phyloP scores from a whole-genome alignment of 2,797 vertebrate species.

The Pipistrellus pygmaeus region DNA sequence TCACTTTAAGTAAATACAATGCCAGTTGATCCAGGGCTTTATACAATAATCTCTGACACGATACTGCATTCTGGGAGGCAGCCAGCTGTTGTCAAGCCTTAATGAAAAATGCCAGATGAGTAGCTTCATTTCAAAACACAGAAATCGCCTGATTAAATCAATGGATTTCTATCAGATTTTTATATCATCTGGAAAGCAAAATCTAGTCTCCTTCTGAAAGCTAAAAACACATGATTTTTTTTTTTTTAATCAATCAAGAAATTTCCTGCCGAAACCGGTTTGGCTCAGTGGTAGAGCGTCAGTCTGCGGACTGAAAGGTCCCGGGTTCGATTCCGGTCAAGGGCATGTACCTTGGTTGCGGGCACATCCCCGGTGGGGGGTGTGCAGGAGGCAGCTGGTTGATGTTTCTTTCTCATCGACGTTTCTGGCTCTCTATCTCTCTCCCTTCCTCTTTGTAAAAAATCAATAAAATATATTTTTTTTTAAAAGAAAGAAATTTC shows the following conservation, averaged over 20 bases:
- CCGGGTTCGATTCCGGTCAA: too few species aligned
- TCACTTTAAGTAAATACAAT: constrained; percentile 64
- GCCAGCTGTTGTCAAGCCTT: constrained; percentile 56
- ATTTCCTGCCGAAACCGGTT: neutral
- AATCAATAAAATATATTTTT: too few species aligned
- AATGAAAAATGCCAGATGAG: constrained; percentile 68
- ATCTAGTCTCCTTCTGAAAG: constrained; percentile 33
- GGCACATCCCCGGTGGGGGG: too few species aligned
- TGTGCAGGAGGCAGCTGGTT: too few species aligned
- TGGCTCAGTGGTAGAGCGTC: too few species aligned
- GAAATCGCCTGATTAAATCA: constrained; percentile 65
- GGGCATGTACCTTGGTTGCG: too few species aligned
- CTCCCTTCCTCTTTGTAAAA: too few species aligned
- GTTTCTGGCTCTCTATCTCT: too few species aligned
- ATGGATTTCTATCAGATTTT: constrained; percentile 44
- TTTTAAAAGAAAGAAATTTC: constrained; percentile 53
- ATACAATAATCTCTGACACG: constrained; percentile 55
- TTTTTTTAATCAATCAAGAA: constrained; percentile 51
- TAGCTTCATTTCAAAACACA: constrained; percentile 73
- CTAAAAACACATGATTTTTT: constrained; percentile 13
- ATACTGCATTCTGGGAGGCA: constrained; percentile 37
- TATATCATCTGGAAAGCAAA: constrained; percentile 44
- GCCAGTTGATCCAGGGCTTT: constrained; percentile 49
- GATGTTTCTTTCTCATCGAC: too few species aligned
- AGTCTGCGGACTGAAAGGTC: too few species aligned